phyloP scores from a whole-genome alignment of 1,140 invertebrate genomes.

The Brachionus angularis region DNA sequence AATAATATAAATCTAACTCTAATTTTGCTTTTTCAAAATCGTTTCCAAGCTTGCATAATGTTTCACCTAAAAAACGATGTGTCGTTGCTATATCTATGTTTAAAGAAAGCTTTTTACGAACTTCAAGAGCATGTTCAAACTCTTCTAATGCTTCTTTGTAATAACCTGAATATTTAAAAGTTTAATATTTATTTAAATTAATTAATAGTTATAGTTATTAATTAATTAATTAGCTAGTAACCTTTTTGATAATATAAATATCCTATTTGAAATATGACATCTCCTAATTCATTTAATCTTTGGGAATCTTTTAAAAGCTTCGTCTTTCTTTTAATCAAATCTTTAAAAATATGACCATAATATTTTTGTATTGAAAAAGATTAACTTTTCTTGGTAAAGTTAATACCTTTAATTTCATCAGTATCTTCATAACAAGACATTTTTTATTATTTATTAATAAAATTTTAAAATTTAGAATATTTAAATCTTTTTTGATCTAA shows the following conservation, averaged over 20 bases:
- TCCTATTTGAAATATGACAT: conserved; percentile 31
- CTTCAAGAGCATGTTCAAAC: conserved; percentile 16
- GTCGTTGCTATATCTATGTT: conserved; percentile 12
- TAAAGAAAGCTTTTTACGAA: neutral
- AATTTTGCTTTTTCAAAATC: conserved; percentile 31
- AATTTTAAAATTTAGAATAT: neutral
- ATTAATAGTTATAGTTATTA: neutral
- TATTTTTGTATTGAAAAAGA: too few relatives aligned
- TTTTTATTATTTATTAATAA: neutral
- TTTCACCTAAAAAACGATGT: conserved; percentile 39
- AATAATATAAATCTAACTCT: conserved; percentile 33
- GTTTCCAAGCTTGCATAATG: conserved; percentile 20
- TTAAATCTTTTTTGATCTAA: too few relatives aligned
- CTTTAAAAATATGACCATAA: neutral
- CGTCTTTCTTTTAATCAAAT: conserved; percentile 32
- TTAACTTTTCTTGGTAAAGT: neutral
- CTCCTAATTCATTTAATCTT: neutral
- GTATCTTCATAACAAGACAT: neutral
- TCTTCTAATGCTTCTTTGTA: conserved; percentile 37
- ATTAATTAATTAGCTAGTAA: neutral
- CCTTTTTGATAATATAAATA: conserved; percentile 38
- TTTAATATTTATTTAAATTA: neutral
- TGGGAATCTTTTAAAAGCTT: conserved; percentile 35
- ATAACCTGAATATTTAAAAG: conserved; percentile 4
- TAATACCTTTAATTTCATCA: conserved; percentile 30